These are phyloP conservation scores for Neoaliturus tenellus DNA, from an alignment of 2,888 invertebrate genomes.

Conservation along the genomic window DNA sequence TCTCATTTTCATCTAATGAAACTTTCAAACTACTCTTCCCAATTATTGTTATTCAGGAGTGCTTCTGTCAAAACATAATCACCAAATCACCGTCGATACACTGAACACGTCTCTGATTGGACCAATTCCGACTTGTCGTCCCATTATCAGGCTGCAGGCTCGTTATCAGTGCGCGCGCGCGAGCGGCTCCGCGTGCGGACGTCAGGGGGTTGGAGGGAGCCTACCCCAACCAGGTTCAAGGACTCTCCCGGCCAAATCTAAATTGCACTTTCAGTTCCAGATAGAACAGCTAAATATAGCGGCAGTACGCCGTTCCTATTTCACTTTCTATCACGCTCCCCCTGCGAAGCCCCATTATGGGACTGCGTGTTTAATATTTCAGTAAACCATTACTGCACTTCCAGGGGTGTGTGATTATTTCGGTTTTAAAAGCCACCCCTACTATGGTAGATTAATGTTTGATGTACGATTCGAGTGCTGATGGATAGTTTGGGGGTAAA, in stretches of 20 bases:
- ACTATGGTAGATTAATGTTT: neutral
- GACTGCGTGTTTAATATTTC: slow-evolving; percentile 13
- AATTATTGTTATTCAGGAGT: too few relatives aligned
- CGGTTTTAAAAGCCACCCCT: slow-evolving; percentile 33
- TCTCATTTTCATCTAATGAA: too few relatives aligned
- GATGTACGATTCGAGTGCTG: neutral
- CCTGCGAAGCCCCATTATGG: neutral
- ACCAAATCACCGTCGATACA: neutral
- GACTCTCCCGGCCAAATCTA: slow-evolving; percentile 51
- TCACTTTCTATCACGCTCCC: neutral
- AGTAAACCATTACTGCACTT: slow-evolving; percentile 19
- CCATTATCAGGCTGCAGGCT: neutral
- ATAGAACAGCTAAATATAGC: slow-evolving; percentile 6
- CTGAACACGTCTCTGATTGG: neutral
- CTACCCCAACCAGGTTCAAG: slow-evolving; percentile 48
- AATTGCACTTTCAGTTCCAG: slow-evolving; percentile 49
- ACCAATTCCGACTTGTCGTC: neutral
- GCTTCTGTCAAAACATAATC: neutral
- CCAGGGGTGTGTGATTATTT: slow-evolving; percentile 15
- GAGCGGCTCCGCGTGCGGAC: neutral
- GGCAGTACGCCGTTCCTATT: neutral
- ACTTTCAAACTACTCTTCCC: too few relatives aligned
- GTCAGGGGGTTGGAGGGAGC: neutral
- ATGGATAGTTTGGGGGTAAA: neutral
- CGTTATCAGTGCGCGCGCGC: neutral